Evolutionary conservation across 2,113 vertebrate genomes (phyloP).

Genomic region (Crotalus tigris): DNA sequence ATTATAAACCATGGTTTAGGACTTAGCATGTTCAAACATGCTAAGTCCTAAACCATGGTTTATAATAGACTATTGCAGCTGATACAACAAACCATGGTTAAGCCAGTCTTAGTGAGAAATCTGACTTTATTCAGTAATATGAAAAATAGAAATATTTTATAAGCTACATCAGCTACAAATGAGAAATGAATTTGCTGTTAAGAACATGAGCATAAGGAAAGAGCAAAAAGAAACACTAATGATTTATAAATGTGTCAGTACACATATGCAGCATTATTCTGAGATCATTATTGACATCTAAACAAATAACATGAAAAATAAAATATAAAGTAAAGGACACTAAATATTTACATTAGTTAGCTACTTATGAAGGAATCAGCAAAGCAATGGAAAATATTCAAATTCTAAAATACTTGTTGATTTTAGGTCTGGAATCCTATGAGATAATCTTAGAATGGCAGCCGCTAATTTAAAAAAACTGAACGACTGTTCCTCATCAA

Average conservation of each 20-base stretch:
- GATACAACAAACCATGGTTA: not conserved
- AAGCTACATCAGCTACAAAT: not conserved
- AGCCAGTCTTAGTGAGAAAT: not conserved
- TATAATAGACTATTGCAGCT: not conserved
- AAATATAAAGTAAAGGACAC: not conserved
- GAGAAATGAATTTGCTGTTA: not conserved
- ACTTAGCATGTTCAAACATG: not conserved
- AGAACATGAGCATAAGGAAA: not conserved
- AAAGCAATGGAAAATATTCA: not conserved
- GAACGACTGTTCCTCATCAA: not conserved
- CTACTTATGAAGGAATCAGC: not conserved
- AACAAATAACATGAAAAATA: not conserved
- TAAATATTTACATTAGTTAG: not conserved
- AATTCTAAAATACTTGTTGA: not conserved
- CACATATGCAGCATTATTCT: not conserved
- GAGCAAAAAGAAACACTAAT: not conserved
- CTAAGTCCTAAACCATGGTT: too few species aligned
- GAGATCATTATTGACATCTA: rapidly evolving
- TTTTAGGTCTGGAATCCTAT: not conserved
- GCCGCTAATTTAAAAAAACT: not conserved
- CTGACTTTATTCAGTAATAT: not conserved
- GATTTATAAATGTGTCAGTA: not conserved
- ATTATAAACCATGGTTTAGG: not conserved
- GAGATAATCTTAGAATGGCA: not conserved
- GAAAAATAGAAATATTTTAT: slow-evolving; percentile 1